Evolutionary conservation across 2,113 vertebrate genomes (phyloP).

Genomic region (Acinonyx jubatus): DNA sequence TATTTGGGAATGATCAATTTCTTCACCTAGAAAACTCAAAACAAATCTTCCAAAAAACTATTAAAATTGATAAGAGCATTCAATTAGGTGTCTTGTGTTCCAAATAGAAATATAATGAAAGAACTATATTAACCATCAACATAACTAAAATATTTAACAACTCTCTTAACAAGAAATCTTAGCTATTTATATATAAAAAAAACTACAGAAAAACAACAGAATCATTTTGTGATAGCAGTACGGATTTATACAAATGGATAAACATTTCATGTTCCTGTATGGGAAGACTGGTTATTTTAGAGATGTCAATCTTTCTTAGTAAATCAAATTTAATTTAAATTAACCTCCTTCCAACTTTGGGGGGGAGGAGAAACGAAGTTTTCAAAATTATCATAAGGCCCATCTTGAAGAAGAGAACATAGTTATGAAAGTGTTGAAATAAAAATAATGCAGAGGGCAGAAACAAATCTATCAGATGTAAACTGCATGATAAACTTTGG

Average conservation of each 20-base stretch:
- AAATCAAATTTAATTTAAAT: conserved; percentile 25
- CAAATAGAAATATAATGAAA: neutral
- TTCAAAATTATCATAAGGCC: neutral
- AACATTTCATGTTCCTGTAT: neutral
- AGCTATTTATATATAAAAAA: neutral
- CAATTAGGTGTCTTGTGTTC: neutral
- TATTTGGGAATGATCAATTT: neutral
- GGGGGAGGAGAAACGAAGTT: neutral
- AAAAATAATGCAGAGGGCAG: neutral
- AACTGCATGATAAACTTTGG: neutral
- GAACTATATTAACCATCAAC: neutral
- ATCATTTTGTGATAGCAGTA: neutral
- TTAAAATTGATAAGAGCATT: neutral
- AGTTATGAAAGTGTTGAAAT: neutral
- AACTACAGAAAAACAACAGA: neutral
- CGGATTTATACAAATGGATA: neutral
- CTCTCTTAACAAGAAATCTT: neutral
- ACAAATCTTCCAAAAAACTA: neutral
- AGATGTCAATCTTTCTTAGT: neutral
- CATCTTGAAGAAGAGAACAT: neutral
- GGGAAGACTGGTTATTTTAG: neutral
- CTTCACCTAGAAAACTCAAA: neutral
- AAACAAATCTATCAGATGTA: neutral
- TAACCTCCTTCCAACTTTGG: neutral
- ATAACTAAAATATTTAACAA: conserved; percentile 20